Conservation (phyloP, 2,113 vertebrate species). For the Crypturellus undulatus region DNA sequence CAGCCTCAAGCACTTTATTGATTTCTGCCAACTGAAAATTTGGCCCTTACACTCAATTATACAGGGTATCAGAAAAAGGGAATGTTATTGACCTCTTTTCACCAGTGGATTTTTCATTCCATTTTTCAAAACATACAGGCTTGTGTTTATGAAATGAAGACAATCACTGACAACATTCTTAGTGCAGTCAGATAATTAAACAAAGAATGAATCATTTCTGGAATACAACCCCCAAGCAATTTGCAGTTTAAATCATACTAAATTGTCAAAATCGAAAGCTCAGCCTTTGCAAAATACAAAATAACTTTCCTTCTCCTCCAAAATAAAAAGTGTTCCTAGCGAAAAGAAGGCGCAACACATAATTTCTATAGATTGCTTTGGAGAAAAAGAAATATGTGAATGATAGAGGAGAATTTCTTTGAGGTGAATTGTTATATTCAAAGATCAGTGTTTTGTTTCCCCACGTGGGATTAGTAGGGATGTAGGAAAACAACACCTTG, state of each 20-base stretch:
- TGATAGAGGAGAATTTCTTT: background rate
- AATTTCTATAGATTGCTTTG: background rate
- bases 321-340: background rate
- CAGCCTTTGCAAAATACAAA: background rate
- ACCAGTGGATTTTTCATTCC: background rate
- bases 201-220: background rate
- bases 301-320: background rate
- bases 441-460: background rate
- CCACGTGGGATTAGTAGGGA: background rate
- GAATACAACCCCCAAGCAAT: background rate
- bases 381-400: background rate
- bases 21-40: background rate
- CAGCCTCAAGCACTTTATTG: background rate
- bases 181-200: slow-evolving; percentile 35
- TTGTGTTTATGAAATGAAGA: slow-evolving; percentile 18
- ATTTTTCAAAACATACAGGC: slow-evolving; percentile 8
- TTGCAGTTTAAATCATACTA: background rate
- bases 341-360: background rate
- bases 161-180: background rate
- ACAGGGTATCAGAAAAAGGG: background rate
- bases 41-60: background rate
- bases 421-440: background rate
- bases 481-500: background rate
- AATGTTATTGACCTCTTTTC: background rate
- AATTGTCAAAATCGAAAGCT: slow-evolving; percentile 4